Base-by-base conservation (phyloP, 2,113 vertebrate species). In the Aramus guarauna region DNA sequence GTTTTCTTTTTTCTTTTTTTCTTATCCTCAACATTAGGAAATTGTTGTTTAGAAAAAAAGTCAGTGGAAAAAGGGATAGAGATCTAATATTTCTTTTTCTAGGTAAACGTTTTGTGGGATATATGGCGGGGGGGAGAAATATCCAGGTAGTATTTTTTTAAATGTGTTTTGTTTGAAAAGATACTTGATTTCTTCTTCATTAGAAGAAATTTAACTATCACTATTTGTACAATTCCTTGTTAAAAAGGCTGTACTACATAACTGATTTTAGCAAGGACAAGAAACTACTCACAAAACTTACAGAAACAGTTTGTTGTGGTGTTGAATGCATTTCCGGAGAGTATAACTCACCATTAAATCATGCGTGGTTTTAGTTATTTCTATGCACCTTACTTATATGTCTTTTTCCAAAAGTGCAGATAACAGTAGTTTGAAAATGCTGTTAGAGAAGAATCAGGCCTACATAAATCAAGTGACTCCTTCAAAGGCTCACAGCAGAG, bases 401-500 rank as follows among this genome's bases (percentile, higher is more conserved):
- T 56, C 88, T 91, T 75, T 63, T 78, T 76, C 83, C 66, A 72
- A 71, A 92, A 85, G 83, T 56, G 45, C 74, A 91, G 69, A 85
- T 82, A 85, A 59, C 52, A 75, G 41, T 34, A 23, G 53, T 81
- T 84, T 85, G 56, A 72, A 91, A 95, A 84, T 34, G 69, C 80
- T 91, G 43, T 68, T 73, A n/a, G 67, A n/a, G 77, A 75, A 74
- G 88, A 82, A 89, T 91, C 80, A 90, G 91, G 58, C 86, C 86
- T 73, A 79, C 84, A 94, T 87, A 95, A 92, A 89, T 95, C 77
- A 94, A 92, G 69, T 84, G 88, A 85, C 86, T 95, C 37, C 83
- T 94, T 94, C 95, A 95, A 96, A 97, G 89, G 87, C 91, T 94
- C 20, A 18, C 59, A 92, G 92, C 72, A 81, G 76, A 89, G 92